Evolutionary conservation across 2,113 vertebrate species (phyloP), one percentile per base, ranked within the genome.

Genomic region (Xiphorhynchus elegans): DNA sequence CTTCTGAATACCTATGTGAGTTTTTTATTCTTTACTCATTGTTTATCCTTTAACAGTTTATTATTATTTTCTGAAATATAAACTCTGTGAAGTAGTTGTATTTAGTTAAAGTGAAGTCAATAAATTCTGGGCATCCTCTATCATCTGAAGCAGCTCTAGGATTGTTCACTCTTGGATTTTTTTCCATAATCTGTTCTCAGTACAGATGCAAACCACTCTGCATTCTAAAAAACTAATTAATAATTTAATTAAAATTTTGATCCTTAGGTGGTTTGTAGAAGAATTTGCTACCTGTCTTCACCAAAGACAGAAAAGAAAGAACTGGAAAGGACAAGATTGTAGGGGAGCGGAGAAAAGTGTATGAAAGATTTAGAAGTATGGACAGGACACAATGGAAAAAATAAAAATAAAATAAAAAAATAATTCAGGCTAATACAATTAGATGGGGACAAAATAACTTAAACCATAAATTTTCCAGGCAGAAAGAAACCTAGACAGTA

Each of bases 321-420:
- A 74, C 13, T 44, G 28, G 8, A 89, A 91, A 84, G 31, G 13
- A 62, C 10, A 84, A 74, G 35, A 56, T 26, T 6, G 7, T 21
- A 69, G 37, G 11, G 0, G 3, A 37, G 37, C 37, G 37, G 37
- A 9, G 21, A 52, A 50, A 52, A 29, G 39, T 5, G 6, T 3
- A 0, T 26, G 25, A 42, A 87, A 70, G 26, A 67, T 72, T 72
- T 56, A 56, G 17, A 78, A 79, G 79, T 10, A 17, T 68, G n/a
- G 8, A n/a, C 16, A n/a, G 11, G 5, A 79, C 4, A 73, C 3
- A 50, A 39, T n/a, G 7, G 3, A 1, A 4, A 10, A 1, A 26
- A 33, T 25, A 17, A 28, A 21, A 33, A 11, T 40, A 17, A 17
- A 17, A 5, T 9, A 6, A 37, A 7, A 20, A 5, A 23, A 39